Evolutionary conservation across 2,113 vertebrate species (phyloP).

Genomic region (Prinia subflava): DNA sequence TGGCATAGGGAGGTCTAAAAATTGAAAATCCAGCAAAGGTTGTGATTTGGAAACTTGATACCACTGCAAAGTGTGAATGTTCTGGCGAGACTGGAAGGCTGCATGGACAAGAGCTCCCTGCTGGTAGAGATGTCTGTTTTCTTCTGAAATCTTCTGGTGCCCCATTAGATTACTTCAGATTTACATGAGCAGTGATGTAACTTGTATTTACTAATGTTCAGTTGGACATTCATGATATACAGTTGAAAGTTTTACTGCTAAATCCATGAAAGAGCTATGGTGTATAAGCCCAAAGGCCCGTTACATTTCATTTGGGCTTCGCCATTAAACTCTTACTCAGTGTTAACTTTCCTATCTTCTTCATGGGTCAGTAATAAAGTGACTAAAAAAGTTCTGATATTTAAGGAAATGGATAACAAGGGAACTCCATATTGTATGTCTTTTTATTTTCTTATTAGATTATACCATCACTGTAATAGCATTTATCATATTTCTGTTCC

Average conservation of each 20-base stretch:
- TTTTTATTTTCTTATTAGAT: background rate
- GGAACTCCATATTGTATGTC: background rate
- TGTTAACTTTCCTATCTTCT: background rate
- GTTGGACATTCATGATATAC: background rate
- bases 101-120: background rate
- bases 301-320: background rate
- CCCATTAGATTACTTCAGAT: background rate
- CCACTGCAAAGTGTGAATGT: background rate
- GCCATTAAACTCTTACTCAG: background rate
- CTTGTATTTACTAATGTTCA: background rate
- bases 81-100: background rate
- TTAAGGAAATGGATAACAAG: background rate
- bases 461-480: background rate
- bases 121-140: background rate
- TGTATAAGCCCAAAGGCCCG: background rate
- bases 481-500: background rate
- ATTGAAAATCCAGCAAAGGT: conserved; percentile 1
- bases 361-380: background rate
- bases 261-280: background rate
- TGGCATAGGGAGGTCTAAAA: background rate
- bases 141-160: background rate
- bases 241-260: background rate
- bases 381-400: background rate
- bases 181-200: background rate
- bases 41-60: conserved; percentile 16